Base-by-base conservation (phyloP, 1,140 invertebrate species). In the Sitophilus oryzae region DNA sequence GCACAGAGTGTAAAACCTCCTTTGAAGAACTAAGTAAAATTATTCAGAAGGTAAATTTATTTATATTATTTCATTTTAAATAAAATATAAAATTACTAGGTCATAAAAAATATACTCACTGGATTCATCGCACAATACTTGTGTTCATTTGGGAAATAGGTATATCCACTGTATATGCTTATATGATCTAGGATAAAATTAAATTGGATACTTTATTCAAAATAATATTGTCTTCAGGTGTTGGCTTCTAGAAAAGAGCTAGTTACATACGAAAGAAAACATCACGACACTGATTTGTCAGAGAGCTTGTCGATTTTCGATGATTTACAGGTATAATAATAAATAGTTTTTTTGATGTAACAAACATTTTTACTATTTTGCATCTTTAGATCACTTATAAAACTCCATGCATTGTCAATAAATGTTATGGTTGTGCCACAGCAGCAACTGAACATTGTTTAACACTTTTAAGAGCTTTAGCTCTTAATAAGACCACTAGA, bases 21-120 rank as follows among this genome's bases (percentile, higher is more conserved):
- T 98, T 97, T 73, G 94, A 98, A 70, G 94, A 98, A 67, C 77
- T 98, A 0, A 95, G 91, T 68, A 94, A 96, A 74, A 92, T 96
- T 44, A 95, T 96, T 49, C 88, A 97, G 76, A 84, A 87, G 68
- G 91, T 58, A 21, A 40, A 19, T 45, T 11, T 6, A 16, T 19
- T 19, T 42, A 15, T 40, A 15, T 5, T 30, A 11, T 35, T 54
- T 46, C 16, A 37, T 35, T 11, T 30, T 30, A 30, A 30, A 30
- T 30, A 40, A 40, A 5, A 5, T 5, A 5, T 30, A 30, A 5
- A 30, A 6, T 30, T 30, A 30, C n/a, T n/a, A n/a, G n/a, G n/a
- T n/a, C n/a, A n/a, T n/a, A n/a, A n/a, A n/a, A n/a, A n/a, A n/a
- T n/a, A n/a, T n/a, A n/a, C n/a, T n/a, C n/a, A n/a, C n/a, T n/a